Conservation (phyloP, 2,888 invertebrate genomes). For the Bhutanitis thaidina region DNA sequence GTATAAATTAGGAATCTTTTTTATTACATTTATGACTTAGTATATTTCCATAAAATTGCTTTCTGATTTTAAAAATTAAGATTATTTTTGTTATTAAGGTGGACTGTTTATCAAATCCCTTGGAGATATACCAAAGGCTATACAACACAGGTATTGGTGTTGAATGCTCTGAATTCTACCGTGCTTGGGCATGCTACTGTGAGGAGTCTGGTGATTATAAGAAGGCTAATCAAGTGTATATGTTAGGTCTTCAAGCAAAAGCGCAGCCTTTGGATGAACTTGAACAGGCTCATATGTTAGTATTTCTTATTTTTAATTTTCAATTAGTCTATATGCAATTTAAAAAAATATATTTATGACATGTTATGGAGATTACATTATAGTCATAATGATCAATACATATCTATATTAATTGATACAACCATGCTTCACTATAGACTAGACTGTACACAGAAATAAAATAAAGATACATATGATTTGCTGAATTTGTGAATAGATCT, state of each 20-base stretch:
- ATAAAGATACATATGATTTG: too few relatives aligned
- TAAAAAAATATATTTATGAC: neutral
- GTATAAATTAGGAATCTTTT: neutral
- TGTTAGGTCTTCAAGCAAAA: constrained; percentile 85
- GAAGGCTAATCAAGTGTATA: constrained; percentile 90
- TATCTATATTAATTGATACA: too few relatives aligned
- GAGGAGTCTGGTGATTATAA: constrained; percentile 90
- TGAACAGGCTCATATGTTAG: constrained; percentile 86
- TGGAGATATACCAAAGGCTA: constrained; percentile 90
- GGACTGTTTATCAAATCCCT: constrained; percentile 86
- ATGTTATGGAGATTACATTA: too few relatives aligned
- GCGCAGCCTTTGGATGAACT: constrained; percentile 91
- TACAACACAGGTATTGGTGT: constrained; percentile 89
- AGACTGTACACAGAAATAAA: too few relatives aligned
- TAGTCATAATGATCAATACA: too few relatives aligned
- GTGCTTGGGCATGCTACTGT: constrained; percentile 93
- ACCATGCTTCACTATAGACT: too few relatives aligned
- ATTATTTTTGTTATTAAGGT: constrained; percentile 68
- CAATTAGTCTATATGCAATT: neutral
- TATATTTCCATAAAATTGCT: too few relatives aligned
- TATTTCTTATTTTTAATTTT: constrained; percentile 24
- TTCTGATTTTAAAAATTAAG: neutral
- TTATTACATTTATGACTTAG: too few relatives aligned
- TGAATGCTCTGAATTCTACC: constrained; percentile 90
- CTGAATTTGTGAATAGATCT: too few relatives aligned